These are phyloP conservation scores for Platygyra sinensis DNA, from an alignment of 64 coral and sea anemone species.

Conservation along the genomic window DNA sequence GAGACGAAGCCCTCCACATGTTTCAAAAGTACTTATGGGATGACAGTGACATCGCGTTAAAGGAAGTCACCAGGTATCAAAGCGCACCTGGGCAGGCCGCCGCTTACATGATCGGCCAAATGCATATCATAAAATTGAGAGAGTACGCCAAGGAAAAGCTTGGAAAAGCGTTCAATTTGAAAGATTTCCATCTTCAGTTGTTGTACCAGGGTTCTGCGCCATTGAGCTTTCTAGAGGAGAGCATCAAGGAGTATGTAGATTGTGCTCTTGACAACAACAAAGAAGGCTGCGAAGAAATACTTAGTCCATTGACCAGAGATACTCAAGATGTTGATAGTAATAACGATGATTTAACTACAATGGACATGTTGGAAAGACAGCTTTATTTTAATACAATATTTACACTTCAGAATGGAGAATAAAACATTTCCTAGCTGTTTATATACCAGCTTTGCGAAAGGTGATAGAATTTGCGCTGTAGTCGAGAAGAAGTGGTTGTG, in stretches of 20 bases:
- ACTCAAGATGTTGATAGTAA: background rate
- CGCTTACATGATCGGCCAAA: constrained; percentile 61
- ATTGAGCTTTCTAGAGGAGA: constrained; percentile 38
- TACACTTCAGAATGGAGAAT: background rate
- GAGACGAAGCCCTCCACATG: constrained; percentile 1
- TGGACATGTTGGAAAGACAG: background rate
- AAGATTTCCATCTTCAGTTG: constrained; percentile 56
- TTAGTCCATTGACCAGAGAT: constrained; percentile 4
- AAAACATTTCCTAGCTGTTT: background rate
- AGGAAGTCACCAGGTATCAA: constrained; percentile 65
- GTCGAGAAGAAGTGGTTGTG: too few species aligned
- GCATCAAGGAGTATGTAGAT: constrained; percentile 52
- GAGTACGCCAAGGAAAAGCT: constrained; percentile 51
- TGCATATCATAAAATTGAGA: constrained; percentile 49
- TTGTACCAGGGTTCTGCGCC: constrained; percentile 50
- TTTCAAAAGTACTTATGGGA: constrained; percentile 60
- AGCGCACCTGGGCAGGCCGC: constrained; percentile 58
- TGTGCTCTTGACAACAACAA: constrained; percentile 39
- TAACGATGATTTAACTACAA: background rate
- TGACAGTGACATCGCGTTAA: constrained; percentile 23
- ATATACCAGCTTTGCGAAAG: background rate
- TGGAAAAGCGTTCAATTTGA: constrained; percentile 44
- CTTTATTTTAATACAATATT: constrained; percentile 10
- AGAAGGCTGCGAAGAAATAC: constrained; percentile 41
- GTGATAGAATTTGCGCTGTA: too few species aligned